Conservation (phyloP, 2,113 vertebrate genomes). For the Choloepus hoffmanni region DNA sequence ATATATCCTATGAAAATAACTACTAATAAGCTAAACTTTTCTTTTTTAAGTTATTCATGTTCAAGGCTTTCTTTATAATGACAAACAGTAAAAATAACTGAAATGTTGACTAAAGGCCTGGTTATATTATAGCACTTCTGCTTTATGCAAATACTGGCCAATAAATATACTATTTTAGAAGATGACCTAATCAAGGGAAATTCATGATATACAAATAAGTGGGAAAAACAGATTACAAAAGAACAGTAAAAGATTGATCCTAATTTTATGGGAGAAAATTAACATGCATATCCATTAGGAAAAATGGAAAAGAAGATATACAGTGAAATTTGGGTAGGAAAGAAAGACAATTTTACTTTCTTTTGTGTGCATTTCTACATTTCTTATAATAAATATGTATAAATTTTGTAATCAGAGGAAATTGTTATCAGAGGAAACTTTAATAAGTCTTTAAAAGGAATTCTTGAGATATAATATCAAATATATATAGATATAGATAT, state of each 20-base stretch:
- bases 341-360: background rate
- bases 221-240: background rate
- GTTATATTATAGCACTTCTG: background rate
- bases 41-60: background rate
- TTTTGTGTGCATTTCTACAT: background rate
- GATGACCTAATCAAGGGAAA: slow-evolving; percentile 33
- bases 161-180: slow-evolving; percentile 30
- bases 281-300: background rate
- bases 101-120: background rate
- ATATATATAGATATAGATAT: background rate
- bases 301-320: background rate
- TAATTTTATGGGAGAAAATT: background rate
- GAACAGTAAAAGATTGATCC: background rate
- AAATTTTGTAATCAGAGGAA: slow-evolving; percentile 30
- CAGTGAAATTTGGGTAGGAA: background rate
- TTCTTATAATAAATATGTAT: slow-evolving; percentile 35
- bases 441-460: background rate
- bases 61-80: background rate
- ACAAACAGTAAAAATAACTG: slow-evolving; percentile 15
- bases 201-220: slow-evolving; percentile 7
- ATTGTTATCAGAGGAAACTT: slow-evolving; percentile 20
- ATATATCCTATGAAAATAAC: slow-evolving; percentile 16
- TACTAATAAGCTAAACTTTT: background rate
- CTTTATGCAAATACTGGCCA: slow-evolving; percentile 41
- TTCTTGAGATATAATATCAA: slow-evolving; percentile 35